These are phyloP conservation scores for Cyprinodon tularosa DNA, from an alignment of 2,113 vertebrate genomes.

Conservation along the genomic window DNA sequence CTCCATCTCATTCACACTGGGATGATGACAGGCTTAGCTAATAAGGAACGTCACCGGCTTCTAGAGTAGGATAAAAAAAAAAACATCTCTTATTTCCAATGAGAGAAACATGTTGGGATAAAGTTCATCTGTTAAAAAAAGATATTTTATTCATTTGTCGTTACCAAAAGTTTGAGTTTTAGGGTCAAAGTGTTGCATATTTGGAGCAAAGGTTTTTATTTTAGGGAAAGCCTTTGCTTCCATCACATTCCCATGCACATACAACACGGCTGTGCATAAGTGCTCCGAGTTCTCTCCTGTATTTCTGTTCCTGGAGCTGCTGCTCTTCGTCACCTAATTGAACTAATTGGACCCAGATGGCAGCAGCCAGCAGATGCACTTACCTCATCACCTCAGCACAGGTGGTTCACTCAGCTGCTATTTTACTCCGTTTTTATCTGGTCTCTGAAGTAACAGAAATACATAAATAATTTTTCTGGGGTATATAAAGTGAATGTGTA, in stretches of 20 bases:
- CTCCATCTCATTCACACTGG: slow-evolving; percentile 35
- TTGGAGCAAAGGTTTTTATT: background rate
- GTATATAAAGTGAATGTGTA: slow-evolving; percentile 5
- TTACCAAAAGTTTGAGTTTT: background rate
- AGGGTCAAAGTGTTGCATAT: background rate
- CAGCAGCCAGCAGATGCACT: slow-evolving; percentile 54
- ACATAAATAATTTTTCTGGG: slow-evolving; percentile 18
- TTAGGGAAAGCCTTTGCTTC: background rate
- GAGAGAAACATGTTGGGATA: slow-evolving; percentile 5
- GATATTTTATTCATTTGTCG: background rate
- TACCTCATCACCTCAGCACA: slow-evolving; percentile 55
- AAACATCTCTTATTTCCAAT: slow-evolving; percentile 22
- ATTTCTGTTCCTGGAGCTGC: slow-evolving; percentile 30
- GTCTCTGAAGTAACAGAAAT: slow-evolving; percentile 37
- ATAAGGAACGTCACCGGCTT: slow-evolving; percentile 56
- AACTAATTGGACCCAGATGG: slow-evolving; percentile 72
- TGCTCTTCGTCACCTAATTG: slow-evolving; percentile 59
- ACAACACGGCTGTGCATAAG: slow-evolving; percentile 15
- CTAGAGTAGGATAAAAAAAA: slow-evolving; percentile 33
- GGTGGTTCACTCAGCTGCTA: slow-evolving; percentile 59
- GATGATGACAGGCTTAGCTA: slow-evolving; percentile 56
- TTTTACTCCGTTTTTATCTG: slow-evolving; percentile 47
- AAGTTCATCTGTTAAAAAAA: background rate
- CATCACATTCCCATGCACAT: background rate
- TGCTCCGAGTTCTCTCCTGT: slow-evolving; percentile 14